These are phyloP conservation scores for Spicauda simplicius DNA, from an alignment of 2,888 invertebrate genomes.

Conservation along the genomic window DNA sequence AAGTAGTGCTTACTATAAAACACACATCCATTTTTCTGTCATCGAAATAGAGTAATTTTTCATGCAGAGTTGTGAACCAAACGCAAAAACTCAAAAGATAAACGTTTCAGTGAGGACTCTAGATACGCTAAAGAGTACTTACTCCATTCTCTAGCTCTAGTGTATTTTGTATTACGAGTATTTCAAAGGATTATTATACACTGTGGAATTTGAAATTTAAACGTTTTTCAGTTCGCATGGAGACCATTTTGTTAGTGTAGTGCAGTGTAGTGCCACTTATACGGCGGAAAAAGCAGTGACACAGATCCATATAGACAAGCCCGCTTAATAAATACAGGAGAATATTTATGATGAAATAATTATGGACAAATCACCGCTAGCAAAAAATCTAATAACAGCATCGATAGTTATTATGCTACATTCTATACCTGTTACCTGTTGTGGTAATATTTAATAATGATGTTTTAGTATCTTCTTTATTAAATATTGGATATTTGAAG, in stretches of 20 bases:
- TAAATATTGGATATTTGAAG: no score
- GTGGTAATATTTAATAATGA: neutral
- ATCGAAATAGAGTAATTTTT: no score
- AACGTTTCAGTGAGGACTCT: neutral
- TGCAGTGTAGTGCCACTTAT: conserved; percentile 13
- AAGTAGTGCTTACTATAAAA: no score
- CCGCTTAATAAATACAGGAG: conserved; percentile 23
- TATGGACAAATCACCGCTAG: conserved; percentile 16
- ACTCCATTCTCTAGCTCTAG: conserved; percentile 3
- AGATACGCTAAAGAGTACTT: no score
- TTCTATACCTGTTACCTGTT: neutral
- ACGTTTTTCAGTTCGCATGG: conserved; percentile 24
- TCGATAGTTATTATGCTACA: conserved; percentile 12
- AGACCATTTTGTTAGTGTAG: conserved; percentile 25
- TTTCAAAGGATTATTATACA: conserved; percentile 17
- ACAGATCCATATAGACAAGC: conserved; percentile 33
- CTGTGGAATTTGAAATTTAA: conserved; percentile 26
- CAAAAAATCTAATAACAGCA: conserved; percentile 21
- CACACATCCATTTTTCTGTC: no score
- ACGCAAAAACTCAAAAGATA: neutral
- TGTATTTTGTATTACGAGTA: conserved; percentile 1
- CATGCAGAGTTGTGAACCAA: neutral
- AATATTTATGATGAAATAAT: conserved; percentile 33
- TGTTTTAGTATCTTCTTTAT: neutral
- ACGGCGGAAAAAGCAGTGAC: conserved; percentile 34